These are phyloP conservation scores for Acridotheres tristis DNA, from an alignment of 2,797 vertebrate genomes.

Conservation along the genomic window DNA sequence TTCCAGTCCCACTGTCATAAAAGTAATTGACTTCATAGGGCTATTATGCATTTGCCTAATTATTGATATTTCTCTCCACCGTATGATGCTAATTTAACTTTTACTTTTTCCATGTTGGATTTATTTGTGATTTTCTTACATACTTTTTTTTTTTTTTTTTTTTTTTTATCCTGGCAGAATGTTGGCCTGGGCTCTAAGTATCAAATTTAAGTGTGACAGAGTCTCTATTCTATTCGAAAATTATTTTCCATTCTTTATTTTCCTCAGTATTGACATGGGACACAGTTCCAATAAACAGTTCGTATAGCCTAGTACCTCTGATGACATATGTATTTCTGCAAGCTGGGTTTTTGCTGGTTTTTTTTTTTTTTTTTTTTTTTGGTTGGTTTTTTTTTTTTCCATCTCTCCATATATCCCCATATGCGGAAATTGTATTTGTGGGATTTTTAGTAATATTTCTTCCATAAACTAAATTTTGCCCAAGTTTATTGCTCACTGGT, in stretches of 20 bases:
- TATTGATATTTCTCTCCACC: constrained; percentile 10
- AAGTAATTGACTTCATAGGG: constrained; percentile 48
- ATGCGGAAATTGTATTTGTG: constrained; percentile 5
- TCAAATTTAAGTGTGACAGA: constrained; percentile 52
- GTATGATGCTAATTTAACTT: constrained; percentile 55
- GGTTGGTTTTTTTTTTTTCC: neutral
- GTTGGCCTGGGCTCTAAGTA: constrained; percentile 14
- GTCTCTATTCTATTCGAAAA: constrained; percentile 38
- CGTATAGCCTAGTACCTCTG: neutral
- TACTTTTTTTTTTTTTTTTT: neutral
- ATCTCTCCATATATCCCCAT: neutral
- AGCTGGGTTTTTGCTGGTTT: neutral
- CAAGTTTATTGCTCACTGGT: constrained; percentile 22
- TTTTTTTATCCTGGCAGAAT: neutral
- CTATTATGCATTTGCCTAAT: constrained; percentile 48
- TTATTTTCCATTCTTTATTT: constrained; percentile 63
- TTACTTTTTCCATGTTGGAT: constrained; percentile 55
- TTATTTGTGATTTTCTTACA: constrained; percentile 23
- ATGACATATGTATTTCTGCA: constrained; percentile 10
- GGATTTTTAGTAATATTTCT: constrained; percentile 37
- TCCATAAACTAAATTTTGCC: constrained; percentile 16
- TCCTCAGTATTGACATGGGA: constrained; percentile 60
- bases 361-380: neutral
- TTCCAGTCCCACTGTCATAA: constrained; percentile 38
- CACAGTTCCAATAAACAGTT: constrained; percentile 57